These are phyloP conservation scores for Cavia aperea DNA, from an alignment of 2,113 vertebrate species.

Conservation along the genomic window DNA sequence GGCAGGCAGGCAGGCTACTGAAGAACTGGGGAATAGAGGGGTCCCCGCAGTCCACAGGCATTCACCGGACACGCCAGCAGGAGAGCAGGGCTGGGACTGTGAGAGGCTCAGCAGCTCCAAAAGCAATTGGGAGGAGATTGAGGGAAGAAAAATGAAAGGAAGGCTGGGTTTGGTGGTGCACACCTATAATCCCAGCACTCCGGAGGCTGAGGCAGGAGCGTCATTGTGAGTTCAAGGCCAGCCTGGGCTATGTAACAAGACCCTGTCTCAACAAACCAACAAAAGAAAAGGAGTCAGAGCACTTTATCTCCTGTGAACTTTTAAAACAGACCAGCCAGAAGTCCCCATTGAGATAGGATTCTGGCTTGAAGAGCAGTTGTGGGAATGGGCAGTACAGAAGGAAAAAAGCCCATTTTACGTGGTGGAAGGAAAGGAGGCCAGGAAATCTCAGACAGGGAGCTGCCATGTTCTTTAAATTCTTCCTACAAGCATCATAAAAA, in stretches of 20 bases:
- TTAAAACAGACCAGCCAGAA: not conserved
- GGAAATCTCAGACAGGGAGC: not conserved
- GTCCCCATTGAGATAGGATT: not conserved
- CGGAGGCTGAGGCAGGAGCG: not conserved
- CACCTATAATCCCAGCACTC: not conserved
- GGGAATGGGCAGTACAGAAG: not conserved
- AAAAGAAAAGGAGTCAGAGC: not conserved
- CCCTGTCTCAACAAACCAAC: not conserved
- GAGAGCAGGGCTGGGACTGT: not conserved
- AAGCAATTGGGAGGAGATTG: not conserved
- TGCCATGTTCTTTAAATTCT: not conserved
- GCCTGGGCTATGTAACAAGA: not conserved
- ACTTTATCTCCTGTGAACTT: not conserved
- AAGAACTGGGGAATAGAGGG: not conserved
- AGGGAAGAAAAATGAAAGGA: not conserved
- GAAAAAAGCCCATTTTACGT: not conserved
- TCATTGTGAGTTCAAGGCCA: not conserved
- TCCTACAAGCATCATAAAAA: not conserved
- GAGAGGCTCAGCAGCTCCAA: not conserved
- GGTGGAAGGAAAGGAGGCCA: not conserved
- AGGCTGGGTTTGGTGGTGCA: not conserved
- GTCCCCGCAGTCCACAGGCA: not conserved
- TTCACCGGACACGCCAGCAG: not conserved
- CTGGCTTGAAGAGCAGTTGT: not conserved
- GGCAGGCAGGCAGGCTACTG: not conserved